Conservation (phyloP, 2,888 invertebrate species). For the Biston betularia region DNA sequence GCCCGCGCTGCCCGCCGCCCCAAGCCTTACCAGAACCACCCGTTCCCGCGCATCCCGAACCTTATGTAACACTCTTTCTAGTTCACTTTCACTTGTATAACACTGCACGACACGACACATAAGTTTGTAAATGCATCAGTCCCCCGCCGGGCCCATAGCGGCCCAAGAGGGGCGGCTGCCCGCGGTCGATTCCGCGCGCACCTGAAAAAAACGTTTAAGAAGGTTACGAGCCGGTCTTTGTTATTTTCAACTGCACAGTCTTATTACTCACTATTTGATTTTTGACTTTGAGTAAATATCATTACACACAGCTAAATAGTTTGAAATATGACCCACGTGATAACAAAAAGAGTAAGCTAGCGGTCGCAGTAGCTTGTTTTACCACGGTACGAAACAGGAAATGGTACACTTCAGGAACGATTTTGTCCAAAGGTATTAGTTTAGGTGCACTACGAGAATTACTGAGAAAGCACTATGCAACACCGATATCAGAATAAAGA, state of each 20-base stretch:
- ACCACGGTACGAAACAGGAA: slow-evolving; percentile 81
- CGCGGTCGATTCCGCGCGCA: slow-evolving; percentile 70
- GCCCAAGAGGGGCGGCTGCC: slow-evolving; percentile 56
- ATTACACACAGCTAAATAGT: slow-evolving; percentile 55
- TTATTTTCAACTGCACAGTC: slow-evolving; percentile 50
- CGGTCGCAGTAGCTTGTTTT: slow-evolving; percentile 81
- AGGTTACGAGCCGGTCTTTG: slow-evolving; percentile 73
- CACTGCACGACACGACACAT: slow-evolving; percentile 60
- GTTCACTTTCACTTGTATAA: slow-evolving; percentile 64
- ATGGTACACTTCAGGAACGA: slow-evolving; percentile 75
- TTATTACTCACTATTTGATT: slow-evolving; percentile 26
- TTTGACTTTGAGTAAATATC: slow-evolving; percentile 42
- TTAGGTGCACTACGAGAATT: slow-evolving; percentile 26
- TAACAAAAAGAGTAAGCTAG: slow-evolving; percentile 81
- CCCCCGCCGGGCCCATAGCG: slow-evolving; percentile 76
- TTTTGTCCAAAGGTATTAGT: slow-evolving; percentile 47
- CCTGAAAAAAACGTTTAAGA: slow-evolving; percentile 79
- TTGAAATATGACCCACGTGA: slow-evolving; percentile 85
- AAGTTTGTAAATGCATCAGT: slow-evolving; percentile 57
- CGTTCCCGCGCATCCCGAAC: slow-evolving; percentile 67
- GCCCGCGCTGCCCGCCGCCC: slow-evolving; percentile 69
- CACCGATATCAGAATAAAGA: slow-evolving; percentile 63
- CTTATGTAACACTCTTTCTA: slow-evolving; percentile 75
- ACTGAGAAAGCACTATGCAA: slow-evolving; percentile 31
- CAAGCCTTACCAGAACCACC: slow-evolving; percentile 75